phyloP scores from a whole-genome alignment of 2,888 invertebrate genomes.

The Diarsia rubi region DNA sequence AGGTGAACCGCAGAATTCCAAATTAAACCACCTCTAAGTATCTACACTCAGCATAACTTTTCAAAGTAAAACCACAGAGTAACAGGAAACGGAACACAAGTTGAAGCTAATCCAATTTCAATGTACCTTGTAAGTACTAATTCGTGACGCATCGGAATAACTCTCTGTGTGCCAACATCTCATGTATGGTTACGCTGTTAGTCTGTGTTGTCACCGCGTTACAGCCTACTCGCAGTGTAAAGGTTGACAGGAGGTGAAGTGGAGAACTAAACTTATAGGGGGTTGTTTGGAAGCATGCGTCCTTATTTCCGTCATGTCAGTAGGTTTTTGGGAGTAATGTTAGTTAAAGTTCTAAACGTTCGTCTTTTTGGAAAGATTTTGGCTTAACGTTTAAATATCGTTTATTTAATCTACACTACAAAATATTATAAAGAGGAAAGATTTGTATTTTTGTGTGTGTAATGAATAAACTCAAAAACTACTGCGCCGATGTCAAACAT shows the following conservation, averaged over 20 bases:
- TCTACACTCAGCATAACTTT: conserved; percentile 15
- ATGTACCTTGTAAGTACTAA: conserved; percentile 43
- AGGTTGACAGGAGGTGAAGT: background rate
- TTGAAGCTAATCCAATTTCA: conserved; percentile 43
- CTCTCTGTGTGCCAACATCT: conserved; percentile 18
- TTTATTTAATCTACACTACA: too few species aligned
- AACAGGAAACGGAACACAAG: conserved; percentile 44
- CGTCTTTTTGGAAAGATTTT: too few species aligned
- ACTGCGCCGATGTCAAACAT: too few species aligned
- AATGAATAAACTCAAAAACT: too few species aligned
- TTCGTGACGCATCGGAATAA: conserved; percentile 45
- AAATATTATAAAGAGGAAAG: too few species aligned
- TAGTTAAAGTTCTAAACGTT: background rate
- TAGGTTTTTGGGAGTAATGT: background rate
- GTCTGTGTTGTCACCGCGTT: conserved; percentile 26
- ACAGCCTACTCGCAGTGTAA: background rate
- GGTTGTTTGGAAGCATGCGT: background rate
- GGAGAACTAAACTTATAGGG: background rate
- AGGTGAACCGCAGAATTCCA: conserved; percentile 44
- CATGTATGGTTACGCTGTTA: conserved; percentile 39
- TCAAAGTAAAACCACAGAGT: conserved; percentile 44
- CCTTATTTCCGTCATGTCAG: background rate
- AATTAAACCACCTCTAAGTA: conserved; percentile 46
- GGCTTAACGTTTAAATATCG: background rate
- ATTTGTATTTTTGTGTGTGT: too few species aligned